phyloP scores from a whole-genome alignment of 2,113 vertebrate species.

The Rafetus swinhoei region DNA sequence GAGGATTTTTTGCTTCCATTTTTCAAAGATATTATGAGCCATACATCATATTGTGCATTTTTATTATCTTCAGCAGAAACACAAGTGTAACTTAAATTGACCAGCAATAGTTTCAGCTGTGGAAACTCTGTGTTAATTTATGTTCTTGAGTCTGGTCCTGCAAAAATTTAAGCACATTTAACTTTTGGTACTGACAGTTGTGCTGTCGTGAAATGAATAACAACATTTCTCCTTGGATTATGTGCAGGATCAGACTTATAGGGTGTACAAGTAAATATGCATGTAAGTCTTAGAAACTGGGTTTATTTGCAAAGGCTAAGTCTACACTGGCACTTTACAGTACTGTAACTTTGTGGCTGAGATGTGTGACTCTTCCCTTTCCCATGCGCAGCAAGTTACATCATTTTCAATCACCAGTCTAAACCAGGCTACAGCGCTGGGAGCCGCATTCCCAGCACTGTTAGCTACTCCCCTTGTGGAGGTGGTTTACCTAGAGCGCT shows the following conservation, averaged over 20 bases:
- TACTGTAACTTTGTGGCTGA: no score
- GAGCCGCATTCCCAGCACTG: no score
- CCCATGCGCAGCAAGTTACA: no score
- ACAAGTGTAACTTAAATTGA: background rate
- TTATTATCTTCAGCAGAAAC: background rate
- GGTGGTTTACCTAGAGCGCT: no score
- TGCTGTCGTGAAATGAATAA: background rate
- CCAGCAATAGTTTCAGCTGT: background rate
- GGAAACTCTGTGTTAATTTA: background rate
- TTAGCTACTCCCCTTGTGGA: no score
- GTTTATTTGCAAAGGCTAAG: background rate
- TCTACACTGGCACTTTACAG: no score
- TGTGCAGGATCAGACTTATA: background rate
- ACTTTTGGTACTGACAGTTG: conserved; percentile 26
- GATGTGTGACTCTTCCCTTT: no score
- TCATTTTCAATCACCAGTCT: no score
- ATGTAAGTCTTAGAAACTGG: background rate
- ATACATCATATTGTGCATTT: background rate
- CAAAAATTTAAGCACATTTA: background rate
- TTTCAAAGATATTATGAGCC: background rate
- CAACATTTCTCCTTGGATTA: background rate
- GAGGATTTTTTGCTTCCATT: background rate
- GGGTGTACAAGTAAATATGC: background rate
- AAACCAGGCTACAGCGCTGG: no score
- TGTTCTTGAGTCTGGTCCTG: background rate